These are phyloP conservation scores for Xyrichtys novacula DNA, from an alignment of 2,797 vertebrate genomes.

Conservation along the genomic window DNA sequence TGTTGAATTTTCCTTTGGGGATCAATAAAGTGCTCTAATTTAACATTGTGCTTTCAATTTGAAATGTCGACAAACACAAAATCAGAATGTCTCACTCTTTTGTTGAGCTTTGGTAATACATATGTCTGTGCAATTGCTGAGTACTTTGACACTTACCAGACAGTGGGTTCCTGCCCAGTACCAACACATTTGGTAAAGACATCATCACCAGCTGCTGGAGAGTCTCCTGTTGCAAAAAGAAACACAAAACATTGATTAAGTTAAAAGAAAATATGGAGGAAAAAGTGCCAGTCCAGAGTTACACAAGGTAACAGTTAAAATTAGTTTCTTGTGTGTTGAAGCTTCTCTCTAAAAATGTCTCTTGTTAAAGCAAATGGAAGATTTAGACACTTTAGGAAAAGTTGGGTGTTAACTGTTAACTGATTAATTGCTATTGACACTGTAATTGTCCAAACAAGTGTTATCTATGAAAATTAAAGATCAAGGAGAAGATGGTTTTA, in stretches of 20 bases:
- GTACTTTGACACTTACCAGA: constrained; percentile 93
- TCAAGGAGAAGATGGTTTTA: neutral
- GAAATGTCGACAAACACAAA: no score
- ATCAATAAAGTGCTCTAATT: no score
- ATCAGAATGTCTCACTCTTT: no score
- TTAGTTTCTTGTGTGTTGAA: neutral
- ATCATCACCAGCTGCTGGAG: constrained; percentile 98
- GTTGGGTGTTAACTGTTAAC: neutral
- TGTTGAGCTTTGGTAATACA: no score
- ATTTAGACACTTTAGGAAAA: neutral
- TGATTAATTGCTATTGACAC: neutral
- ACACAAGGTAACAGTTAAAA: no score
- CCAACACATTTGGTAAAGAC: constrained; percentile 95
- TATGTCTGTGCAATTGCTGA: no score
- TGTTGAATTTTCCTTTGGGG: no score
- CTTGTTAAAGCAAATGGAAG: neutral
- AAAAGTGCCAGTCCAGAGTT: no score
- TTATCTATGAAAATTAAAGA: no score
- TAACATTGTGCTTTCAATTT: no score
- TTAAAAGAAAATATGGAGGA: neutral
- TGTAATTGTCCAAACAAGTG: neutral
- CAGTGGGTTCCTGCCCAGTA: constrained; percentile 93
- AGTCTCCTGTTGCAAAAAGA: constrained; percentile 87
- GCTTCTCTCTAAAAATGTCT: neutral
- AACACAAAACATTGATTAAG: neutral